Evolutionary conservation across 2,113 vertebrate species (phyloP).

Genomic region (Butastur rufipennis): DNA sequence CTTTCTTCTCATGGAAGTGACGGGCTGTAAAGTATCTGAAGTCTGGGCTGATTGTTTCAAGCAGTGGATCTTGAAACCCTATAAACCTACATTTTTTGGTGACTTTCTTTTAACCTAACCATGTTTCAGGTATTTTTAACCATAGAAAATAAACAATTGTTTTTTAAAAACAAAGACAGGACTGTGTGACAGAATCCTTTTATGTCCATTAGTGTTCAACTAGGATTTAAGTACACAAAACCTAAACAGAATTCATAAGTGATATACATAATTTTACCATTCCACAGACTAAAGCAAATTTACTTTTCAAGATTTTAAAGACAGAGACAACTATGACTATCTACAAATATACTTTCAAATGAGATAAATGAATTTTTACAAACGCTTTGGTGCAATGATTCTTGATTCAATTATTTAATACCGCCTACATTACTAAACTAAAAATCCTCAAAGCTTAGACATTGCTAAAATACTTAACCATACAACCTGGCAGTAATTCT

Average conservation of each 20-base stretch:
- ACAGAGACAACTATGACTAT: neutral
- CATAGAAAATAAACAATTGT: neutral
- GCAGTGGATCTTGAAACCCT: accelerated
- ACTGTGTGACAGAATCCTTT: neutral
- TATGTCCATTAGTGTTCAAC: neutral
- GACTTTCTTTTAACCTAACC: neutral
- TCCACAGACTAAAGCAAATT: neutral
- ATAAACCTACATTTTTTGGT: accelerated
- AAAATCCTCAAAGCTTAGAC: neutral
- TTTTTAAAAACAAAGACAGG: neutral
- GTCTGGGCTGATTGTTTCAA: neutral
- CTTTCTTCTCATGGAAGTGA: neutral
- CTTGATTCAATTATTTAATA: neutral
- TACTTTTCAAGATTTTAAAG: neutral
- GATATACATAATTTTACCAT: neutral
- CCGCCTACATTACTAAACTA: neutral
- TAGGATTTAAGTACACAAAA: neutral
- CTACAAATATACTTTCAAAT: neutral
- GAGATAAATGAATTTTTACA: neutral
- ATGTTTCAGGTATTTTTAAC: neutral
- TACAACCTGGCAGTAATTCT: neutral
- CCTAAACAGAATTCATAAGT: neutral
- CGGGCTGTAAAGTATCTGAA: neutral
- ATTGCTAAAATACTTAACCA: neutral
- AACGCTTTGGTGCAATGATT: neutral